phyloP scores from a whole-genome alignment of 2,888 invertebrate genomes.

The Cyrtodaria siliqua region DNA sequence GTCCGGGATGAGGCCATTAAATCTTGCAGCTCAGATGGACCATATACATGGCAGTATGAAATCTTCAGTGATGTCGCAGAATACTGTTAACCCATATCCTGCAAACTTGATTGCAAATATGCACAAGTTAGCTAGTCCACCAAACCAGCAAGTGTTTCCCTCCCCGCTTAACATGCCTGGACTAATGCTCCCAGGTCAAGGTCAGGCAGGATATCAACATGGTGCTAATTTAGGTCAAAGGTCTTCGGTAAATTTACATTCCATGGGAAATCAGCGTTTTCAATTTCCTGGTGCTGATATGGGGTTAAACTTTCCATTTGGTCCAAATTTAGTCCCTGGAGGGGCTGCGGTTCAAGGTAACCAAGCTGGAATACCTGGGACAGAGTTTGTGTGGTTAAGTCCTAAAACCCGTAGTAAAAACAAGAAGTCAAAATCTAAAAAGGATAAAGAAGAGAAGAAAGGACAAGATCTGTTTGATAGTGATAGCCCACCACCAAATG shows the following conservation, averaged over 20 bases:
- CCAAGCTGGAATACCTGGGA: slow-evolving; percentile 19
- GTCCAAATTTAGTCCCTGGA: neutral
- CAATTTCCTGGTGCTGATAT: slow-evolving; percentile 7
- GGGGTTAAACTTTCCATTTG: slow-evolving; percentile 1
- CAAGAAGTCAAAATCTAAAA: slow-evolving; percentile 58
- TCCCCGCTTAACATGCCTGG: slow-evolving; percentile 23
- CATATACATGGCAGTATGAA: slow-evolving; percentile 13
- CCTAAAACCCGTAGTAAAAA: slow-evolving; percentile 47
- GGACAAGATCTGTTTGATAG: slow-evolving; percentile 75
- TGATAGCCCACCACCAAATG: slow-evolving; percentile 88
- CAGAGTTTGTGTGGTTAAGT: slow-evolving; percentile 60
- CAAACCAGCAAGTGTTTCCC: slow-evolving; percentile 64
- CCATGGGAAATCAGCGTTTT: slow-evolving; percentile 8
- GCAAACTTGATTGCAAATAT: slow-evolving; percentile 51
- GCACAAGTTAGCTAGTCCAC: slow-evolving; percentile 60
- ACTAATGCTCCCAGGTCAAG: slow-evolving; percentile 22
- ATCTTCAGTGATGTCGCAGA: slow-evolving; percentile 21
- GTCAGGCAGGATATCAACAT: slow-evolving; percentile 36
- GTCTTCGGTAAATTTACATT: slow-evolving; percentile 2
- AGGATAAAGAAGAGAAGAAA: slow-evolving; percentile 57
- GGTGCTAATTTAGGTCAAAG: slow-evolving; percentile 21
- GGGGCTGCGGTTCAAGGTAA: too few species aligned
- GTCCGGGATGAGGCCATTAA: neutral
- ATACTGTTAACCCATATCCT: slow-evolving; percentile 27
- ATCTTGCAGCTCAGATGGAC: neutral